Percentiles rank a stretch among this genome's conserved stretches.
phyloP scores from a whole-genome alignment of 2,113 vertebrate species.

The Ictalurus furcatus region DNA sequence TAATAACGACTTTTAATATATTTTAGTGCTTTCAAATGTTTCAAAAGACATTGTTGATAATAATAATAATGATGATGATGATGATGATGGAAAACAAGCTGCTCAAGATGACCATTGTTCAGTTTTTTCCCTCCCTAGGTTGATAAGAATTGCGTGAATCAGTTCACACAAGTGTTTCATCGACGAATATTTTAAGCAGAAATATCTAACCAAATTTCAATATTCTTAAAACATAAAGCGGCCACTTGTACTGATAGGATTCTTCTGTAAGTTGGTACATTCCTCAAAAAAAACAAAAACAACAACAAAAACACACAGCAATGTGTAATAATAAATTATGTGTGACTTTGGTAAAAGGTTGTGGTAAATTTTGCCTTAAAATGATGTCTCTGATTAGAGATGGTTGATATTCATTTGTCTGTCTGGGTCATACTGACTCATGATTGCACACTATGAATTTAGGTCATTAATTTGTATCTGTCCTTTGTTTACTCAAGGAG shows the following conservation, averaged over 20 bases:
- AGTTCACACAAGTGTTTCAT: not conserved
- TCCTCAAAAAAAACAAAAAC: not conserved
- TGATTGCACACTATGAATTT: slow-evolving; percentile 84
- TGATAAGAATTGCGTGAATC: not conserved
- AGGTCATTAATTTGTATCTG: slow-evolving; percentile 99
- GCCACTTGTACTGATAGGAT: not conserved
- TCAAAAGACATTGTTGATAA: not conserved
- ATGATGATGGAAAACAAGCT: not conserved
- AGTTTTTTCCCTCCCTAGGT: not conserved
- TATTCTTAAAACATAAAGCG: not conserved
- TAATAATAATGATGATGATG: not conserved
- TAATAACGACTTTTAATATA: not conserved
- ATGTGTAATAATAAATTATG: not conserved
- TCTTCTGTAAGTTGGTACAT: not conserved
- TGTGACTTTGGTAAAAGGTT: not conserved
- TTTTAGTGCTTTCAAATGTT: not conserved
- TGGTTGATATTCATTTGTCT: slow-evolving; percentile 78
- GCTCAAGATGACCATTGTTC: not conserved
- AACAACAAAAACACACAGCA: not conserved
- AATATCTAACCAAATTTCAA: not conserved
- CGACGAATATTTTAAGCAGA: not conserved
- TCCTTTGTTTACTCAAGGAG: slow-evolving; percentile 99
- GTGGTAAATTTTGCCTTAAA: not conserved
- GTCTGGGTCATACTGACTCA: slow-evolving; percentile 23
- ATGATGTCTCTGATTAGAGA: slow-evolving; percentile 87